These are phyloP conservation scores for Bettongia penicillata DNA, from an alignment of 2,113 vertebrate species.

Conservation along the genomic window DNA sequence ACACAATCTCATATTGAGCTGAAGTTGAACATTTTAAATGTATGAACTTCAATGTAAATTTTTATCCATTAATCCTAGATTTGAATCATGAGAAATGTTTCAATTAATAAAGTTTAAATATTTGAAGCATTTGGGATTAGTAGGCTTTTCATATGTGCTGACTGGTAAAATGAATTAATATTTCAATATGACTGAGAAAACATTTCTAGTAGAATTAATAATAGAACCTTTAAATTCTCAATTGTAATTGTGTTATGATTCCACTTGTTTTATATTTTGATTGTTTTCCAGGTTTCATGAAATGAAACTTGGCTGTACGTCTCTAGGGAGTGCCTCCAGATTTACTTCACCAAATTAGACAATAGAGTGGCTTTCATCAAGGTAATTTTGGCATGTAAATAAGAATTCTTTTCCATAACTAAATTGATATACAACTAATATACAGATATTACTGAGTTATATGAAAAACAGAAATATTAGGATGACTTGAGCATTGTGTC, in stretches of 20 bases:
- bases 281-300: conserved; percentile 90
- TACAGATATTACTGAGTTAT: conserved; percentile 42
- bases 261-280: conserved; percentile 61
- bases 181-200: conserved; percentile 58
- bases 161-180: not conserved
- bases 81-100: conserved; percentile 47
- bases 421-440: conserved; percentile 42
- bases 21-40: conserved; percentile 38
- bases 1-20: conserved; percentile 9
- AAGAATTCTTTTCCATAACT: conserved; percentile 38
- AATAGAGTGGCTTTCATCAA: conserved; percentile 96
- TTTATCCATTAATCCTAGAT: conserved; percentile 49
- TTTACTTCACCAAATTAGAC: conserved; percentile 94
- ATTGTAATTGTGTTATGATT: conserved; percentile 41
- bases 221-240: conserved; percentile 36
- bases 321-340: conserved; percentile 93
- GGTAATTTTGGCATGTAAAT: conserved; percentile 85
- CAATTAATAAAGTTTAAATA: conserved; percentile 54
- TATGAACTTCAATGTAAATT: conserved; percentile 13
- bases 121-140: conserved; percentile 35
- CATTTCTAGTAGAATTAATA: conserved; percentile 46
- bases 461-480: conserved; percentile 15
- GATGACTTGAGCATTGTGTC: conserved; percentile 16
- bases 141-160: conserved; percentile 20
- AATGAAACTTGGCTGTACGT: conserved; percentile 96